Percentiles rank a stretch among this genome's conserved stretches.
These are phyloP conservation scores for Notolepis coatsorum DNA, from an alignment of 2,797 vertebrate species.

Conservation along the genomic window DNA sequence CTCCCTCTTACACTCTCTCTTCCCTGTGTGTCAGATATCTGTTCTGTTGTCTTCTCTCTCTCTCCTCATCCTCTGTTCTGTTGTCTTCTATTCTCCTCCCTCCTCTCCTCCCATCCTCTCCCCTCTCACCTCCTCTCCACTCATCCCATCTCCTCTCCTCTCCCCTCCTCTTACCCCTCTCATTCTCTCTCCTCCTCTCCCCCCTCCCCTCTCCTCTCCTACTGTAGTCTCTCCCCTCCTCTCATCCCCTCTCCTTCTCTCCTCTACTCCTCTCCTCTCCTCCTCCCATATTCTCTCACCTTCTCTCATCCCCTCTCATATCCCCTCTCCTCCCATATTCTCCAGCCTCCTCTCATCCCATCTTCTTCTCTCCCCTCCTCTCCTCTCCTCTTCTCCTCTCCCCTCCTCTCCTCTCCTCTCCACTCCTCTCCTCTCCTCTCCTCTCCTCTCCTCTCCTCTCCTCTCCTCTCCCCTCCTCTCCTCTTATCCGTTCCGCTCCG, in stretches of 20 bases:
- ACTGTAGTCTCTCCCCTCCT: background rate
- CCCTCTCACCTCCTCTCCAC: too few relatives aligned
- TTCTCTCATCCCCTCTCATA: slow-evolving; percentile 3
- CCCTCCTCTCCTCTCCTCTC: background rate
- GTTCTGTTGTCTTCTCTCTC: background rate
- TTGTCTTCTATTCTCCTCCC: background rate
- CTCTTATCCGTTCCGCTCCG: too few relatives aligned
- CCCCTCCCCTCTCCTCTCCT: slow-evolving; percentile 10
- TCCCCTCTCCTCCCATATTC: background rate
- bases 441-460: background rate
- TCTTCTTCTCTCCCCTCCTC: background rate
- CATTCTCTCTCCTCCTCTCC: background rate
- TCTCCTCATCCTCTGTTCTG: background rate
- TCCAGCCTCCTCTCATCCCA: background rate
- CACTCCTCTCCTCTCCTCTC: slow-evolving; percentile 2
- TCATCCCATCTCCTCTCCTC: background rate
- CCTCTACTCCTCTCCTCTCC: too few relatives aligned
- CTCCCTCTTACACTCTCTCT: background rate
- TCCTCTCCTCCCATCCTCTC: too few relatives aligned
- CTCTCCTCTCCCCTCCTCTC: background rate
- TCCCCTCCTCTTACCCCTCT: too few relatives aligned
- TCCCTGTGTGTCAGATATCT: too few relatives aligned
- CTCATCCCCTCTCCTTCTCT: background rate
- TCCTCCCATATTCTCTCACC: background rate
- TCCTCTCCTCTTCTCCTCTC: background rate